phyloP scores from a whole-genome alignment of 92 coral and sea anemone species.

The Galaxea fascicularis region DNA sequence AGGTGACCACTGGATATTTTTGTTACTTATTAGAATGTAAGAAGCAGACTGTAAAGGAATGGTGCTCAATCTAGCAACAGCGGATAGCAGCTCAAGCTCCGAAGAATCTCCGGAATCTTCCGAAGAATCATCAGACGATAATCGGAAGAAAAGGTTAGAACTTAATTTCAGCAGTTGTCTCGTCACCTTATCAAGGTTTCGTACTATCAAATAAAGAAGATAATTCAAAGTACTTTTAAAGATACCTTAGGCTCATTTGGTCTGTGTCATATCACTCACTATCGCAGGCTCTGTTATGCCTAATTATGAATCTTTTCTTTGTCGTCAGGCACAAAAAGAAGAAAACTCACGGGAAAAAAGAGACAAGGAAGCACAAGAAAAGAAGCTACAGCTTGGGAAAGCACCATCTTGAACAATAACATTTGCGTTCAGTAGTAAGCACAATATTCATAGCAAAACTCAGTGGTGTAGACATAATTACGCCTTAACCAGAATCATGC shows the following conservation, averaged over 20 bases:
- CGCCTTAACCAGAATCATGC: too few species aligned
- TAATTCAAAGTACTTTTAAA: background rate
- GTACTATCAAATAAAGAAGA: too few species aligned
- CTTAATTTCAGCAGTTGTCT: background rate
- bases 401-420: background rate
- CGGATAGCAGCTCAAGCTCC: constrained; percentile 67
- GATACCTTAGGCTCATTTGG: background rate
- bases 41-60: too few species aligned
- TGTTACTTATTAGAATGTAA: too few species aligned
- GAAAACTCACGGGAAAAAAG: background rate
- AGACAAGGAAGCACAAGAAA: constrained; percentile 15
- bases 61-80: too few species aligned
- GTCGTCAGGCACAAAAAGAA: constrained; percentile 12
- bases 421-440: background rate
- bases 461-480: too few species aligned
- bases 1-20: too few species aligned
- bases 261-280: background rate
- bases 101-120: constrained; percentile 52
- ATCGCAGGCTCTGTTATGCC: too few species aligned
- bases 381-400: background rate
- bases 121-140: constrained; percentile 53
- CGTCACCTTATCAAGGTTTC: background rate
- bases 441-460: too few species aligned
- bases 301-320: background rate
- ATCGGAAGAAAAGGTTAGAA: constrained; percentile 48